Conservation (phyloP, 2,113 vertebrate genomes). For the Crocuta crocuta region DNA sequence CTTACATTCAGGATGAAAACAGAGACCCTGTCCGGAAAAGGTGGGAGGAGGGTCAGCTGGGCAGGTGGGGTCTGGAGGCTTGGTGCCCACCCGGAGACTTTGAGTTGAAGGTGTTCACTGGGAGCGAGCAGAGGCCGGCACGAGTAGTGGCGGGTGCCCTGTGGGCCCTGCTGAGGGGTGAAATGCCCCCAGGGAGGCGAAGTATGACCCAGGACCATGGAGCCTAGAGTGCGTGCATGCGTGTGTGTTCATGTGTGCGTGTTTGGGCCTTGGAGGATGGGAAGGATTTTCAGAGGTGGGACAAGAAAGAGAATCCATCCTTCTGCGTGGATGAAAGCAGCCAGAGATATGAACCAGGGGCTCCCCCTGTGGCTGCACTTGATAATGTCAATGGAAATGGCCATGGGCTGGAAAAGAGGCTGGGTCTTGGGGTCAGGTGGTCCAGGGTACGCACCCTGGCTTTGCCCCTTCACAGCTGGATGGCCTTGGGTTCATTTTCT, state of each 20-base stretch:
- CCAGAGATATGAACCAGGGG: not conserved
- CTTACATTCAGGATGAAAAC: slow-evolving; percentile 85
- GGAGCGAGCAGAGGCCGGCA: not conserved
- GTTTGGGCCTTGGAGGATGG: not conserved
- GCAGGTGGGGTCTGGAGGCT: not conserved
- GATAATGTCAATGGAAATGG: not conserved
- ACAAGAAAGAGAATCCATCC: not conserved
- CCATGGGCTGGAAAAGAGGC: not conserved
- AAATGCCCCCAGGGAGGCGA: not conserved
- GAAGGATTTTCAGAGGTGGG: not conserved
- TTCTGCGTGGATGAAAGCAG: not conserved
- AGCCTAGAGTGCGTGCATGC: not conserved
- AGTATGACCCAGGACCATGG: accelerated
- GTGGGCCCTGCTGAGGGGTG: not conserved
- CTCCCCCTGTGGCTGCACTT: not conserved
- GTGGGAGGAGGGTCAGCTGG: slow-evolving; percentile 75
- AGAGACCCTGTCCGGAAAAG: slow-evolving; percentile 86
- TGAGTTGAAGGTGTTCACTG: not conserved
- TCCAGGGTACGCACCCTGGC: not conserved
- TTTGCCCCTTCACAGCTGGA: not conserved
- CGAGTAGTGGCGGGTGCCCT: not conserved
- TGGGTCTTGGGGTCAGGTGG: not conserved
- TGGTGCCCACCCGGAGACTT: not conserved
- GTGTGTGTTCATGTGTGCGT: not conserved
- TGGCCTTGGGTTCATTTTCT: not conserved